Conservation (phyloP, 2,888 invertebrate genomes). For the Chaitophorus viminalis region DNA sequence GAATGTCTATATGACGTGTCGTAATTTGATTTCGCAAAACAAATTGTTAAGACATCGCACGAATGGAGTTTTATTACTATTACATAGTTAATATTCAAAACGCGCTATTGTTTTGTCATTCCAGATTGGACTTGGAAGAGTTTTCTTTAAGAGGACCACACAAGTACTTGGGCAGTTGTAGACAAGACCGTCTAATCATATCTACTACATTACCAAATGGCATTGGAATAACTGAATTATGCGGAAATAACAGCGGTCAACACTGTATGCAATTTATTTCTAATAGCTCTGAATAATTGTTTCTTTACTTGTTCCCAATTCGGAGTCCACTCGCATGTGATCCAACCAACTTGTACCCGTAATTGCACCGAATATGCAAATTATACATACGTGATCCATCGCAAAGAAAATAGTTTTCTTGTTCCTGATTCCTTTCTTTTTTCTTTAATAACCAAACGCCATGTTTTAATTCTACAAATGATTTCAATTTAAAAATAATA, state of each 20-base stretch:
- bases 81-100: background rate
- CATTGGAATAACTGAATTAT: constrained; percentile 61
- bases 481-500: background rate
- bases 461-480: background rate
- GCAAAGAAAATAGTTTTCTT: background rate
- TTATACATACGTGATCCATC: background rate
- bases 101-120: background rate
- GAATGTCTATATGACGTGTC: no score
- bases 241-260: constrained; percentile 62
- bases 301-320: constrained; percentile 5
- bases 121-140: constrained; percentile 61
- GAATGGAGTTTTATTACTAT: background rate
- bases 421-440: background rate
- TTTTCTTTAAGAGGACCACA: constrained; percentile 62
- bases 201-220: constrained; percentile 61
- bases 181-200: constrained; percentile 61
- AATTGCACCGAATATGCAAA: background rate
- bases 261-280: constrained; percentile 51
- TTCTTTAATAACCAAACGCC: background rate
- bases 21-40: background rate
- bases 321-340: background rate
- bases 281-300: background rate
- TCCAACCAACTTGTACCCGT: background rate
- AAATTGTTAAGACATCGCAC: background rate
- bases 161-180: constrained; percentile 62